Evolutionary conservation across 2,888 invertebrate species (phyloP).

Genomic region (Nudaria mundana): DNA sequence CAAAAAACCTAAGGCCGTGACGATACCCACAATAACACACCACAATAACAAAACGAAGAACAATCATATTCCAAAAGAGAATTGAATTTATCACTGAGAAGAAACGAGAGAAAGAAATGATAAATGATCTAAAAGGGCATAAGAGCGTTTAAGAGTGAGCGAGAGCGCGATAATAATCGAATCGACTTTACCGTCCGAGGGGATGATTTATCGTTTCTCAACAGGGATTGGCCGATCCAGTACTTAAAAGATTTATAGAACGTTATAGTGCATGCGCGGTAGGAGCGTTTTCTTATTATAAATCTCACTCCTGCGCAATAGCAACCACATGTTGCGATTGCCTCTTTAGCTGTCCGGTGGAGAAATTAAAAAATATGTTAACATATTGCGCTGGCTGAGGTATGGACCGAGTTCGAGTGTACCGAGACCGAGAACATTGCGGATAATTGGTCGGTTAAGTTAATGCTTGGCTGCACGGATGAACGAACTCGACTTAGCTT

Average conservation of each 20-base stretch:
- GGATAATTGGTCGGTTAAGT: conserved; percentile 64
- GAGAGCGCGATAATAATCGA: conserved; percentile 57
- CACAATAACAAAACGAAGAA: conserved; percentile 76
- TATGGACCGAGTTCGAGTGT: conserved; percentile 36
- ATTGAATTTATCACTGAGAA: conserved; percentile 80
- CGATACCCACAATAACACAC: conserved; percentile 76
- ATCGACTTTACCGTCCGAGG: conserved; percentile 67
- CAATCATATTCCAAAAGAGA: conserved; percentile 79
- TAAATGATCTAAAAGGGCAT: conserved; percentile 68
- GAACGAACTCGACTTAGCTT: conserved; percentile 8
- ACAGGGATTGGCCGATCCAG: conserved; percentile 80
- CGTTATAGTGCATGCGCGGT: conserved; percentile 77
- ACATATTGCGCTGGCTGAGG: conserved; percentile 63
- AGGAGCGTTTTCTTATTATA: conserved; percentile 80
- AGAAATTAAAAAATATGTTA: conserved; percentile 78
- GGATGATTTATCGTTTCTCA: conserved; percentile 80
- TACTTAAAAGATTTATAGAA: conserved; percentile 78
- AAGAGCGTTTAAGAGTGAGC: conserved; percentile 55
- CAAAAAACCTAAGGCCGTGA: conserved; percentile 76
- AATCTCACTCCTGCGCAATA: conserved; percentile 77
- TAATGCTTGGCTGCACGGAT: conserved; percentile 51
- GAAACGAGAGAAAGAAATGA: conserved; percentile 76
- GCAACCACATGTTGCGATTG: conserved; percentile 56
- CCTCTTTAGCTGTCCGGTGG: conserved; percentile 64
- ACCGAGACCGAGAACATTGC: conserved; percentile 41